These are phyloP conservation scores for Parazoanthus swiftii DNA, from an alignment of 92 coral and sea anemone genomes.

Conservation along the genomic window DNA sequence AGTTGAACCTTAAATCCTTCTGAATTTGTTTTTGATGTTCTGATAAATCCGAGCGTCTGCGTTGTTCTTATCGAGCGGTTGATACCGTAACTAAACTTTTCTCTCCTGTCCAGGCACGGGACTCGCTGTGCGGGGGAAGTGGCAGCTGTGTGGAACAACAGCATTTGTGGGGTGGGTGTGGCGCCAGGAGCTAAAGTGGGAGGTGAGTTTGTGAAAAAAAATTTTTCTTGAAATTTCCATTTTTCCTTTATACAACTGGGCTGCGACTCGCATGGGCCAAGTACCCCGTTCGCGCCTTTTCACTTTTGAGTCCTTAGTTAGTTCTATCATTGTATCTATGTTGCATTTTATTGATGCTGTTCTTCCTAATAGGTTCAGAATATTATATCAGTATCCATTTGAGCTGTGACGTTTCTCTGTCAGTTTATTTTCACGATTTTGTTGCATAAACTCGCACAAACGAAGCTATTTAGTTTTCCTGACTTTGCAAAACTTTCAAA, in stretches of 20 bases:
- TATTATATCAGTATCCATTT: neutral
- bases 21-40: too few relatives aligned
- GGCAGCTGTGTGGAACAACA: conserved; percentile 87
- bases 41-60: too few relatives aligned
- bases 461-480: neutral
- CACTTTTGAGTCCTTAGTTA: too few relatives aligned
- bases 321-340: too few relatives aligned
- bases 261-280: too few relatives aligned
- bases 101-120: conserved; percentile 69
- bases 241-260: too few relatives aligned
- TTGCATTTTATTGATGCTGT: neutral
- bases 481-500: neutral
- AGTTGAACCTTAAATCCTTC: too few relatives aligned
- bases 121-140: conserved; percentile 99
- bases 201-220: conserved; percentile 58
- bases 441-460: neutral
- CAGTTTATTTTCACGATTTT: too few relatives aligned
- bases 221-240: neutral
- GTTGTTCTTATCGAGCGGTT: too few relatives aligned
- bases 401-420: neutral
- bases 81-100: too few relatives aligned
- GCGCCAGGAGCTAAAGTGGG: conserved; percentile 92
- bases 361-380: too few relatives aligned
- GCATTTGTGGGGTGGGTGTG: conserved; percentile 86
- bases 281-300: neutral